These are phyloP conservation scores for Aplodontia rufa DNA, from an alignment of 2,113 vertebrate species.

Conservation along the genomic window DNA sequence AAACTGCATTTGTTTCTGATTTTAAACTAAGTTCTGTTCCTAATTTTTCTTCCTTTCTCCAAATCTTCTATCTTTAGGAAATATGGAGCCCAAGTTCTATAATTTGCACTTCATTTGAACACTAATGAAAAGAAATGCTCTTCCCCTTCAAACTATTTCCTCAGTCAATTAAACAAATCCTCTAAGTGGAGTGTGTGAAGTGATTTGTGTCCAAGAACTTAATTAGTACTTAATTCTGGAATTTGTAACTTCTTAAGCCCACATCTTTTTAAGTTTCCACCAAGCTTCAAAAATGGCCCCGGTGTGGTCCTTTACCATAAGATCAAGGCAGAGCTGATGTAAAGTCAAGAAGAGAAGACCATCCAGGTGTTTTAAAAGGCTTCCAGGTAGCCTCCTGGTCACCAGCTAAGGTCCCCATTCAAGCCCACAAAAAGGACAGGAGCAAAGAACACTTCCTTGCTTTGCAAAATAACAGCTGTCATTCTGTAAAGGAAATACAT, in stretches of 20 bases:
- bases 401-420: not conserved
- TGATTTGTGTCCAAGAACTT: conserved; percentile 82
- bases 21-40: conserved; percentile 78
- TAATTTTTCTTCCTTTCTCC: conserved; percentile 70
- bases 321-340: conserved; percentile 52
- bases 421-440: not conserved
- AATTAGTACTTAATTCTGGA: conserved; percentile 82
- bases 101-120: conserved; percentile 85
- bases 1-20: conserved; percentile 78
- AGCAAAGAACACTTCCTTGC: not conserved
- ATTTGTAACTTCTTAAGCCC: conserved; percentile 68
- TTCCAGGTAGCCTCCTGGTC: not conserved
- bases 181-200: conserved; percentile 84
- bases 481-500: not conserved
- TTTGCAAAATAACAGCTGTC: not conserved
- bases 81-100: conserved; percentile 81
- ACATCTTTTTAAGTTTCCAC: not conserved
- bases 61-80: conserved; percentile 84
- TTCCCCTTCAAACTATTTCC: conserved; percentile 85
- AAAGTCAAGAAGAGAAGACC: conserved; percentile 49
- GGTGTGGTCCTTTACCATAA: conserved; percentile 56
- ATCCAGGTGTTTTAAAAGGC: conserved; percentile 41
- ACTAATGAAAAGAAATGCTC: conserved; percentile 86
- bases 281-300: conserved; percentile 50
- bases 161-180: conserved; percentile 88